phyloP scores from a whole-genome alignment of 2,888 invertebrate genomes.

The Metopia argyrocephala region DNA sequence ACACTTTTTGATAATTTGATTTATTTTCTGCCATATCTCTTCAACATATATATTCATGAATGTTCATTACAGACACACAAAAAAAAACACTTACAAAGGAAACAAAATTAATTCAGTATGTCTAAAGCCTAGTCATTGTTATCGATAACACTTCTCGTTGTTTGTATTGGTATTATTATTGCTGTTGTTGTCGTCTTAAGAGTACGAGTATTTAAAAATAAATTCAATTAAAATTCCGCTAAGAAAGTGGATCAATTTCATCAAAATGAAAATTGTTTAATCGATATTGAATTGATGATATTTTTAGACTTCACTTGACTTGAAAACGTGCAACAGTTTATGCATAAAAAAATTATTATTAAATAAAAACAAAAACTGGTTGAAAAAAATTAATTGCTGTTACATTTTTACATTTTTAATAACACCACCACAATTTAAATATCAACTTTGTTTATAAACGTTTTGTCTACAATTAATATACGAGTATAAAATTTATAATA shows the following conservation, averaged over 20 bases:
- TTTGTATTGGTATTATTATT: neutral
- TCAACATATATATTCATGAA: too few species aligned
- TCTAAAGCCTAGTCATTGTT: too few species aligned
- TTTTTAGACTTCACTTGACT: constrained; percentile 39
- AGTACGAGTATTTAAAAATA: constrained; percentile 57
- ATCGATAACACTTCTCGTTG: neutral
- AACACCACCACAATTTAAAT: constrained; percentile 16
- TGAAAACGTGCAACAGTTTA: constrained; percentile 22
- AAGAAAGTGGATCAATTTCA: constrained; percentile 60
- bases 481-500: constrained; percentile 19
- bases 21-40: too few species aligned
- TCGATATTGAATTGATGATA: constrained; percentile 43
- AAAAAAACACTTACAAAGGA: too few species aligned
- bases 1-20: too few species aligned
- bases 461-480: constrained; percentile 47
- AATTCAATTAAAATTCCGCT: constrained; percentile 62
- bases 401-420: constrained; percentile 25
- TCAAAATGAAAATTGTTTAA: constrained; percentile 54
- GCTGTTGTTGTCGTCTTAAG: constrained; percentile 1
- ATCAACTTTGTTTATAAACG: constrained; percentile 22
- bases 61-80: too few species aligned
- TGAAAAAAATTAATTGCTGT: neutral
- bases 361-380: neutral
- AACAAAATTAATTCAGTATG: too few species aligned
- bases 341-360: neutral